These are phyloP conservation scores for Macrotis lagotis DNA, from an alignment of 2,113 vertebrate species.

Conservation along the genomic window DNA sequence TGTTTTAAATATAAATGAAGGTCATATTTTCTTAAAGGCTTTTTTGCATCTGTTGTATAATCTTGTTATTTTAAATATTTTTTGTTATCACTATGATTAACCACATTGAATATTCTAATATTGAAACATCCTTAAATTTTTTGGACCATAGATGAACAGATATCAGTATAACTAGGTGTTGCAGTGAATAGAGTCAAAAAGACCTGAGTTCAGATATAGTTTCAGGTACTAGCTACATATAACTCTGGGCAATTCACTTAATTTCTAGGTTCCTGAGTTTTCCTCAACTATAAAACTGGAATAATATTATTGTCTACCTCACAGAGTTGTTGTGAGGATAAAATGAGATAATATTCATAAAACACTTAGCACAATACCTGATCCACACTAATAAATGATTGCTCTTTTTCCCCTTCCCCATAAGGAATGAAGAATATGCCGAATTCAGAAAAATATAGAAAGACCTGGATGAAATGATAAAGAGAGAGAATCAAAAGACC, in stretches of 20 bases:
- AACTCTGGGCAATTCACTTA: background rate
- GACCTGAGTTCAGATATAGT: background rate
- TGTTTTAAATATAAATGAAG: background rate
- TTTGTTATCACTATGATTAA: background rate
- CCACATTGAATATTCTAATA: background rate
- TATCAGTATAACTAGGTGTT: background rate
- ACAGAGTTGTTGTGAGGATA: background rate
- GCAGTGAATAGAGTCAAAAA: background rate
- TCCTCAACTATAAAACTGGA: background rate
- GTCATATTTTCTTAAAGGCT: too few relatives aligned
- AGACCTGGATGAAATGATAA: background rate
- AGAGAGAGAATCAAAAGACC: background rate
- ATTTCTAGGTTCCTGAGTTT: background rate
- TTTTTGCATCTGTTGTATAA: background rate
- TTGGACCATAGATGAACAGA: background rate
- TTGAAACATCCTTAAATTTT: background rate
- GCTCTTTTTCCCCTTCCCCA: background rate
- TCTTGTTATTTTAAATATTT: background rate
- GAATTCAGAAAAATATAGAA: background rate
- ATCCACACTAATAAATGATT: background rate
- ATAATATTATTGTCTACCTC: background rate
- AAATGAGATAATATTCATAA: background rate
- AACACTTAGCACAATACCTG: background rate
- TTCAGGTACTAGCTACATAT: background rate
- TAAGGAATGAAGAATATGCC: background rate